Evolutionary conservation across 2,797 vertebrate genomes (phyloP), one percentile per base, ranked within the genome.

Genomic region (Poecilia wingei): DNA sequence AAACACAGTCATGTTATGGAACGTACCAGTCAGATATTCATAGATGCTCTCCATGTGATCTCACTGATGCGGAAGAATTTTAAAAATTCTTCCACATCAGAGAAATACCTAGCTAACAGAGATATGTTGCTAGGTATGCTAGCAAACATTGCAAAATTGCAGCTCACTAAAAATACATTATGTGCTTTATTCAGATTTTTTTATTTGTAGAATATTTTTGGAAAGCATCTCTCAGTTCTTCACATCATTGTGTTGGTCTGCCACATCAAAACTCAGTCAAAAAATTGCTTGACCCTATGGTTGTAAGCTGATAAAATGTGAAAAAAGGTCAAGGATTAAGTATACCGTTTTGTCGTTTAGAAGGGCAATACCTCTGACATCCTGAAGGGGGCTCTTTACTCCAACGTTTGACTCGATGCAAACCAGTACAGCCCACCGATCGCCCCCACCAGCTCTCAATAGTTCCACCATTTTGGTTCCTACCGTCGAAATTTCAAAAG

Each of bases 381-480:
- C 94, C 95, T 94, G 92, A 86, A 91, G 94, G 92, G 91, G 95
- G 94, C 94, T 93, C 94, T 93, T 93, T 69, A 82, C 77, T 81
- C 86, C 91, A 75, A 61, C 68, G 47, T 91, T 92, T 92, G 47
- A 39, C 68, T 49, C 76, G 74, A 87, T 74, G 73, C 76, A 45
- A 77, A 78, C 57, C 87, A 57, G 86, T 77, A 57, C 89, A 81
- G 43, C 80, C 84, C 76, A 68, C 72, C 49, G 46, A 49, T 53
- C 16, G 78, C 78, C 81, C 82, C 86, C 78, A 80, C 74, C 82
- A 77, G 51, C 85, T 68, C 71, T 85, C 82, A 75, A 72, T 77
- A 28, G 75, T 91, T 92, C 94, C 94, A 89, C 94, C 95, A 96
- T 95, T 89, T 95, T 96, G 90, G 91, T 93, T 95, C 91, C 92